Evolutionary conservation across 2,888 invertebrate species (phyloP).

Genomic region (Drosophila histrio): DNA sequence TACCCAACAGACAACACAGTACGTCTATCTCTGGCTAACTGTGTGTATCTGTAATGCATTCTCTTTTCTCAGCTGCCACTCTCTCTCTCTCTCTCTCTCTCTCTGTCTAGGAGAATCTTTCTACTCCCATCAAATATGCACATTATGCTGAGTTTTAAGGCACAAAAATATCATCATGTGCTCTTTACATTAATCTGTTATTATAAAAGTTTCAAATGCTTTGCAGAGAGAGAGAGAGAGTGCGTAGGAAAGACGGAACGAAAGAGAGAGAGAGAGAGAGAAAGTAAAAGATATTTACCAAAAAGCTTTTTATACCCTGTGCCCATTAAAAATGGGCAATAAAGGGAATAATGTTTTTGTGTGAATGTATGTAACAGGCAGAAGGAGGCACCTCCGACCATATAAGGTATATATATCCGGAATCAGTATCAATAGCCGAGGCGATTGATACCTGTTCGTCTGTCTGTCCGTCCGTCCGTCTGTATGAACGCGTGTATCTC

Average conservation of each 20-base stretch:
- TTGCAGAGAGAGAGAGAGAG: no score
- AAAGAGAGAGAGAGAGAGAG: background rate
- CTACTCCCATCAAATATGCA: slow-evolving; percentile 1
- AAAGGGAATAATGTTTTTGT: no score
- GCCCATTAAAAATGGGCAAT: no score
- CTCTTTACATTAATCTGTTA: slow-evolving; percentile 21
- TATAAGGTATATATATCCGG: no score
- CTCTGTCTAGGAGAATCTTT: background rate
- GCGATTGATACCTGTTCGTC: no score
- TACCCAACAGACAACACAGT: slow-evolving; percentile 23
- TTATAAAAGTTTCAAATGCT: slow-evolving; percentile 2
- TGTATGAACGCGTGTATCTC: no score
- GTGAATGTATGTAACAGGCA: no score
- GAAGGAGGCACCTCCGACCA: no score
- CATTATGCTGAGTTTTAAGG: slow-evolving; percentile 10
- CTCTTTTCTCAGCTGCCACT: background rate
- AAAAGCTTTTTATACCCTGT: no score
- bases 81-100: background rate
- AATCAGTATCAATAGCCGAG: no score
- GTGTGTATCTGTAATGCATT: slow-evolving; percentile 23
- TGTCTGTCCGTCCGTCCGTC: no score
- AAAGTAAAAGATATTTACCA: background rate
- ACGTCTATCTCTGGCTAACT: background rate
- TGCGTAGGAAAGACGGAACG: background rate
- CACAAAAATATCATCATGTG: slow-evolving; percentile 27